A percentile compares a stretch with the other conserved stretches of the same genome.
Evolutionary conservation across 2,888 invertebrate genomes (phyloP).

Genomic region (Disparrhopalites patrizii): DNA sequence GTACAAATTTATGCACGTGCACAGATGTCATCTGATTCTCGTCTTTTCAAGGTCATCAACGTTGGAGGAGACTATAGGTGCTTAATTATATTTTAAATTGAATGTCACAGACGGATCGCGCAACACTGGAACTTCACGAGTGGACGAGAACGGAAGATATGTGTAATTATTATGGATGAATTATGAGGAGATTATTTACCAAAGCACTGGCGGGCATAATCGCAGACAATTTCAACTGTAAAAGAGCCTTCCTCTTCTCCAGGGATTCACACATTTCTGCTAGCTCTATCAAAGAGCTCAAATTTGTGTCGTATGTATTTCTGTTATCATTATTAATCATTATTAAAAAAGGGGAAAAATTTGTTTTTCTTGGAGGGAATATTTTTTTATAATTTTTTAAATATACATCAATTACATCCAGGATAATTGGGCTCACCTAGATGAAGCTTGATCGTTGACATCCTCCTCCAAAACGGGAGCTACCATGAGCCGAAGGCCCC

Average conservation of each 20-base stretch:
- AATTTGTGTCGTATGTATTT: constrained; percentile 49
- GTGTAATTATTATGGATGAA: too few species aligned
- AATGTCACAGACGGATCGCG: too few species aligned
- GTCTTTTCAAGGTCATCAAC: too few species aligned
- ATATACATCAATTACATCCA: background rate
- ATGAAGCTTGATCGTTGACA: constrained; percentile 47
- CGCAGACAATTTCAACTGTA: constrained; percentile 52
- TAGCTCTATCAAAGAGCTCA: constrained; percentile 45
- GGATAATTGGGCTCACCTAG: constrained; percentile 29
- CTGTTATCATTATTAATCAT: constrained; percentile 24
- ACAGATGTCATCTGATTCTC: too few species aligned
- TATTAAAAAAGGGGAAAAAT: constrained; percentile 1
- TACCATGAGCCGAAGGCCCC: constrained; percentile 52
- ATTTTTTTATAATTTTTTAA: background rate
- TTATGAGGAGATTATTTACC: too few species aligned
- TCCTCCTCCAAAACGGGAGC: constrained; percentile 53
- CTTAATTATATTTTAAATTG: too few species aligned
- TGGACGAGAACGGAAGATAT: too few species aligned
- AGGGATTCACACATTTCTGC: constrained; percentile 46
- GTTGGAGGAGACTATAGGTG: too few species aligned
- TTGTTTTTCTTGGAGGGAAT: background rate
- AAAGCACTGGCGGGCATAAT: constrained; percentile 51
- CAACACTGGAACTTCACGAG: too few species aligned
- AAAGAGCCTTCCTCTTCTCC: constrained; percentile 47
- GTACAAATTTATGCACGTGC: too few species aligned